phyloP scores from a whole-genome alignment of 2,888 invertebrate species.

The Theodoxus fluviatilis region DNA sequence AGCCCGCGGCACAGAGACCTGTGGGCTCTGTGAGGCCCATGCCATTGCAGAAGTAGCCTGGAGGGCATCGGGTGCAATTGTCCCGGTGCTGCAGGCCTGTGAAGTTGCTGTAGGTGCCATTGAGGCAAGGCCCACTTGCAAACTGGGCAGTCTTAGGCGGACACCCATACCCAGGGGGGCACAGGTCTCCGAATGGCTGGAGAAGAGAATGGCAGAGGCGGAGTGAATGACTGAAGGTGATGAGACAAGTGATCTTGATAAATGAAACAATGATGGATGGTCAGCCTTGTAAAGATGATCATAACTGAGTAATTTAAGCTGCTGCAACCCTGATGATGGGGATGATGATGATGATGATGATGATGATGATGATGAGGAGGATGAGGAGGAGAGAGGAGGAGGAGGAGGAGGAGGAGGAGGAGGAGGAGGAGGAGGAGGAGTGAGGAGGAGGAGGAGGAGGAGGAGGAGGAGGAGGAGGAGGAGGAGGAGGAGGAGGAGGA shows the following conservation, averaged over 20 bases:
- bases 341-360: no score
- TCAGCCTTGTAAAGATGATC: no score
- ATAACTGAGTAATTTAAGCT: no score
- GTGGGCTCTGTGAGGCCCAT: conserved; percentile 53
- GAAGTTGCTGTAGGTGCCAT: conserved; percentile 61
- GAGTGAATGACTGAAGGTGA: not conserved
- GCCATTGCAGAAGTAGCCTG: conserved; percentile 56
- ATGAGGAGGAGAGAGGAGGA: no score
- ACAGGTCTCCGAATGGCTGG: conserved; percentile 49
- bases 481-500: not conserved
- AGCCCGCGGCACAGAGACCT: conserved; percentile 57
- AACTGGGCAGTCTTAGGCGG: conserved; percentile 53
- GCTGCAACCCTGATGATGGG: no score
- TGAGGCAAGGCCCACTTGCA: conserved; percentile 50
- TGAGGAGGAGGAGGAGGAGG: not conserved
- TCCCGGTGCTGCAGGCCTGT: conserved; percentile 39
- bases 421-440: no score
- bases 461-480: not conserved
- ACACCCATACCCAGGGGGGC: conserved; percentile 61
- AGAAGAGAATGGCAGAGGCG: not conserved
- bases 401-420: no score
- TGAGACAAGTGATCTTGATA: no score
- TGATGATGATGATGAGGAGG: no score
- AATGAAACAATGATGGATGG: no score
- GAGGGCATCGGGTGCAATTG: conserved; percentile 57